These are phyloP conservation scores for Lipotes vexillifer DNA, from an alignment of 2,113 vertebrate genomes.

Conservation along the genomic window DNA sequence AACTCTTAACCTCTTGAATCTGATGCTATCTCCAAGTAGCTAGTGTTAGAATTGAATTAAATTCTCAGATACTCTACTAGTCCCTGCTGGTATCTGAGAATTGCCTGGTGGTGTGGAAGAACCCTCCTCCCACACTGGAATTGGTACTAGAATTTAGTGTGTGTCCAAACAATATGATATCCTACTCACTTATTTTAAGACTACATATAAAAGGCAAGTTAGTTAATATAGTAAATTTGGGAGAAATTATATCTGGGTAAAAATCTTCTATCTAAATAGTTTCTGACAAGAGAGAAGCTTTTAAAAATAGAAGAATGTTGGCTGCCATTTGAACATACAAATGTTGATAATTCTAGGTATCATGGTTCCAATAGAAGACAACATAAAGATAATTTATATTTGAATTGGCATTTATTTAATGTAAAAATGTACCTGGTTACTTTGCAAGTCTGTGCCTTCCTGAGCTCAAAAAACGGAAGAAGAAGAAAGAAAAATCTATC, in stretches of 20 bases:
- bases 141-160: neutral
- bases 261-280: neutral
- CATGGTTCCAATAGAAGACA: neutral
- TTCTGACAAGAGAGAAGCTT: neutral
- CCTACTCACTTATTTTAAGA: neutral
- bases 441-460: neutral
- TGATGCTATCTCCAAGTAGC: neutral
- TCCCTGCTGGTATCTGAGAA: neutral
- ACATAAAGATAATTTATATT: neutral
- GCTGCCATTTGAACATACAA: neutral
- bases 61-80: neutral
- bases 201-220: neutral
- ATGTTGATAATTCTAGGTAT: neutral
- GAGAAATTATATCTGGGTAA: neutral
- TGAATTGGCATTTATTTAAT: neutral
- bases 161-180: neutral
- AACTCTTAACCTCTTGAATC: neutral
- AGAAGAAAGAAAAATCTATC: neutral
- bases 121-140: neutral
- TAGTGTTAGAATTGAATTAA: neutral
- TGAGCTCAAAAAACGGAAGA: neutral
- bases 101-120: neutral
- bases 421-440: neutral
- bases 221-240: neutral
- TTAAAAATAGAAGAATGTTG: neutral